Conservation (phyloP, 2,113 vertebrate species). For the Hymenochirus boettgeri region DNA sequence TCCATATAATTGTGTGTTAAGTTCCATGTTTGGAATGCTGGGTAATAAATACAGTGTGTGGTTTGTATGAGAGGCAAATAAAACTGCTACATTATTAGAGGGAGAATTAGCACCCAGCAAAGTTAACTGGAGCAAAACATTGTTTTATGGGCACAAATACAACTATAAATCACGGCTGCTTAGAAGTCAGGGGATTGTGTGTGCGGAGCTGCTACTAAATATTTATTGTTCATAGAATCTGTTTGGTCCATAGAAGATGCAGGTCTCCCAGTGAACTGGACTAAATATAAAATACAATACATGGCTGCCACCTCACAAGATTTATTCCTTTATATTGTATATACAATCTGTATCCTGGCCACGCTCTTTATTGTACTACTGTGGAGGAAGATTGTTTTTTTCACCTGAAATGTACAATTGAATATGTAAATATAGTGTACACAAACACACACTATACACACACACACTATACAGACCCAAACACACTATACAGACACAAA, state of each 20-base stretch:
- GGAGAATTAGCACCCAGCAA: slow-evolving; percentile 6
- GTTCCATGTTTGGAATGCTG: background rate
- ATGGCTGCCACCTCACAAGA: background rate
- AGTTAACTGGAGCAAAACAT: slow-evolving; percentile 5
- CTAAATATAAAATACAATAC: slow-evolving; percentile 3
- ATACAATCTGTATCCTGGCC: background rate
- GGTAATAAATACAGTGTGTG: background rate
- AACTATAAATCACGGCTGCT: background rate
- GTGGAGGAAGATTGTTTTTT: too few species aligned
- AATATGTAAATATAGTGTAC: too few species aligned
- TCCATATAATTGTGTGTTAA: slow-evolving; percentile 3
- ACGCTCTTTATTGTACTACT: background rate
- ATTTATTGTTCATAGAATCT: slow-evolving; percentile 25
- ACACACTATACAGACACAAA: too few species aligned
- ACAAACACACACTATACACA: too few species aligned
- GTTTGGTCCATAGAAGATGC: background rate
- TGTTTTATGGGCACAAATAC: background rate
- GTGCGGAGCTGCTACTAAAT: slow-evolving; percentile 16
- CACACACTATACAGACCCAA: too few species aligned
- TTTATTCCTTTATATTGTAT: slow-evolving; percentile 2
- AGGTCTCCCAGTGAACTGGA: background rate
- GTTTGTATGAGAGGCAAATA: background rate
- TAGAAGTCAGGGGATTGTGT: slow-evolving; percentile 15
- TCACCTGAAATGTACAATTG: too few species aligned
- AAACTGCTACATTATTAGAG: background rate